Conservation (phyloP, 1,140 invertebrate genomes). For the Sipha flava region DNA sequence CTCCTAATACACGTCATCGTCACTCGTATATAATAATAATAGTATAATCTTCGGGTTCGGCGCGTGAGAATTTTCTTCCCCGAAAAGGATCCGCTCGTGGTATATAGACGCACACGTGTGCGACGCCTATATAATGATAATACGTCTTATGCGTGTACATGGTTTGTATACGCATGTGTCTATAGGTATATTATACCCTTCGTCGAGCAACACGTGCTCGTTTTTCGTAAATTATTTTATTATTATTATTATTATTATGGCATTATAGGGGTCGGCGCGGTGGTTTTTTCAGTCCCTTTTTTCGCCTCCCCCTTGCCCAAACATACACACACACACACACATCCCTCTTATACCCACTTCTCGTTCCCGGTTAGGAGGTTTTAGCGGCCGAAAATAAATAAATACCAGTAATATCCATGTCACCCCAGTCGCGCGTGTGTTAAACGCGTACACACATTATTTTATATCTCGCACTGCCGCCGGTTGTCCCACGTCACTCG, state of each 20-base stretch:
- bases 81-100: not conserved
- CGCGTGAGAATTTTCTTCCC: too few species aligned
- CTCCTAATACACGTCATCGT: not conserved
- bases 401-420: not conserved
- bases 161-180: too few species aligned
- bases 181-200: not conserved
- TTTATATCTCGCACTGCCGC: not conserved
- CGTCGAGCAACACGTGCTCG: not conserved
- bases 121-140: not conserved
- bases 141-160: too few species aligned
- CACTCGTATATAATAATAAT: too few species aligned
- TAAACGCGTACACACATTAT: not conserved
- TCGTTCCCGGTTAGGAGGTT: not conserved
- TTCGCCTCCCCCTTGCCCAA: too few species aligned
- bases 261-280: not conserved
- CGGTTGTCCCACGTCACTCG: not conserved
- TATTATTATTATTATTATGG: too few species aligned
- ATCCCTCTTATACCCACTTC: too few species aligned
- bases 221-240: not conserved
- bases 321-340: too few species aligned
- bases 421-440: not conserved
- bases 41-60: too few species aligned
- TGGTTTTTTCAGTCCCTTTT: not conserved
- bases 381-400: not conserved
- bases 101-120: not conserved